phyloP scores from a whole-genome alignment of 2,797 vertebrate species.

The Neosilurus mollespiculum region DNA sequence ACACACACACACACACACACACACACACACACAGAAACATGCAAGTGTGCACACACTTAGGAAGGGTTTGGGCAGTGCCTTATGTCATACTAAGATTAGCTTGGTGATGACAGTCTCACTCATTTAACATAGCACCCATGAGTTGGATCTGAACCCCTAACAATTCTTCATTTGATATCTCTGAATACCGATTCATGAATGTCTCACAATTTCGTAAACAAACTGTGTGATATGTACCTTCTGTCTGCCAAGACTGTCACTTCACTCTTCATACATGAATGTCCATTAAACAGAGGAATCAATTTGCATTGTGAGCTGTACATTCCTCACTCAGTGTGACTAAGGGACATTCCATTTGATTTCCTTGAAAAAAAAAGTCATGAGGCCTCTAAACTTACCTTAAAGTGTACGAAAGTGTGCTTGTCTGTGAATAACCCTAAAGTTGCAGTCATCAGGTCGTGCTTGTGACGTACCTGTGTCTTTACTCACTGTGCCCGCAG shows the following conservation, averaged over 20 bases:
- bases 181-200: not conserved
- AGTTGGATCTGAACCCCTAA: slow-evolving; percentile 19
- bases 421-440: slow-evolving; percentile 23
- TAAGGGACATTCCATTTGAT: not conserved
- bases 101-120: slow-evolving; percentile 51
- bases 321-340: slow-evolving; percentile 2
- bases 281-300: not conserved
- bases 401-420: not conserved
- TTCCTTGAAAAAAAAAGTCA: not conserved
- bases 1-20: not conserved
- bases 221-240: not conserved
- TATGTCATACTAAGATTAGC: slow-evolving; percentile 49
- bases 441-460: slow-evolving; percentile 23
- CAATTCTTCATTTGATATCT: slow-evolving; percentile 13
- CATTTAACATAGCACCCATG: slow-evolving; percentile 39
- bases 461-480: slow-evolving; percentile 53
- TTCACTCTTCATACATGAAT: not conserved
- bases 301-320: not conserved
- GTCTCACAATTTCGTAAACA: slow-evolving; percentile 13
- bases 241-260: not conserved
- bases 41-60: slow-evolving; percentile 17
- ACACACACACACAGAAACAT: too few relatives aligned
- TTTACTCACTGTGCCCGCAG: slow-evolving; percentile 61
- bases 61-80: slow-evolving; percentile 38
- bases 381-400: not conserved